Conservation (phyloP, 2,113 vertebrate species). For the Trachemys scripta region DNA sequence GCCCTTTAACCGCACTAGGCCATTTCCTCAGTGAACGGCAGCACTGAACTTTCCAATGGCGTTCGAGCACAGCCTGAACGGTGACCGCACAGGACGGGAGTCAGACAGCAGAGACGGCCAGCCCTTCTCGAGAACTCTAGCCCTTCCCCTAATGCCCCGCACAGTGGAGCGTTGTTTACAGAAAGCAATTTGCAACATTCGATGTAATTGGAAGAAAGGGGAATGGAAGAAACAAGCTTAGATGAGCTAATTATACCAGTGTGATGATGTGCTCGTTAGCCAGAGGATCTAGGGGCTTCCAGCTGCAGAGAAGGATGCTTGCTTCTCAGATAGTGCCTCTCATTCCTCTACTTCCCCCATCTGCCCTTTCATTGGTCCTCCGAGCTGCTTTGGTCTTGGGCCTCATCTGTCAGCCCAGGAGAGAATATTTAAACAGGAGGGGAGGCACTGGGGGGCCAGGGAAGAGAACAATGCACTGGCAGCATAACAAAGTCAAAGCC, state of each 20-base stretch:
- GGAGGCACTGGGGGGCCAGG: neutral
- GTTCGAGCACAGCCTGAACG: neutral
- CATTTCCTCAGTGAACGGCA: neutral
- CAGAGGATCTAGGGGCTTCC: neutral
- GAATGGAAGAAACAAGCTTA: neutral
- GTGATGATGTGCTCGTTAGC: neutral
- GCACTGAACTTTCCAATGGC: neutral
- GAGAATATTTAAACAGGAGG: neutral
- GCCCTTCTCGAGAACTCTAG: neutral
- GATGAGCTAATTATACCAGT: neutral
- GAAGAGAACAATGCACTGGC: neutral
- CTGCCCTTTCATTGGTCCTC: neutral
- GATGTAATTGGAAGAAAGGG: neutral
- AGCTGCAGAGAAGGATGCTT: neutral
- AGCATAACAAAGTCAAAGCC: neutral
- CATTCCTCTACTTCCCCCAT: neutral
- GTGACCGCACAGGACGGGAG: neutral
- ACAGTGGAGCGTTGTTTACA: neutral
- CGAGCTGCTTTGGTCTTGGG: neutral
- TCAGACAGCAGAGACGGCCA: neutral
- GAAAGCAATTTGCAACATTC: neutral
- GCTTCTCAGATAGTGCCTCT: neutral
- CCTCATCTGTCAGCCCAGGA: neutral
- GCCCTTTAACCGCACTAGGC: neutral
- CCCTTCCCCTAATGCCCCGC: neutral